Conservation (phyloP, 2,113 vertebrate genomes). For the Tretioscincus oriximinensis region DNA sequence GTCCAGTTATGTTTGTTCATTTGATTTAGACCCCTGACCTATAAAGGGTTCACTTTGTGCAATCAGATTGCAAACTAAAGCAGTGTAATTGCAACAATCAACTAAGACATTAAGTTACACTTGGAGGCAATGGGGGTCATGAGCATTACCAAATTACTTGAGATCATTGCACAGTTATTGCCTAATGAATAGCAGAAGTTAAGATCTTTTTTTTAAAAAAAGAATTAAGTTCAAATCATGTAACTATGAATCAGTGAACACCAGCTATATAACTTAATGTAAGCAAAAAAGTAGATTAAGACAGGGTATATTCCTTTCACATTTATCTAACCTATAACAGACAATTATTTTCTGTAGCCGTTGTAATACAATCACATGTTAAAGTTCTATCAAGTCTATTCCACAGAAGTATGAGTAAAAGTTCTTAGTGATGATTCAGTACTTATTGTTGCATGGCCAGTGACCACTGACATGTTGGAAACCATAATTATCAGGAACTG, state of each 20-base stretch:
- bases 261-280: rapidly evolving
- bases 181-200: neutral
- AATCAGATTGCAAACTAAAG: neutral
- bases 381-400: no score
- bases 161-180: neutral
- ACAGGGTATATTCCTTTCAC: conserved; percentile 3
- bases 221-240: neutral
- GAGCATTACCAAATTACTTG: conserved; percentile 9
- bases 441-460: neutral
- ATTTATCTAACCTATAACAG: neutral
- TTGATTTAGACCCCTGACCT: neutral
- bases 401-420: neutral
- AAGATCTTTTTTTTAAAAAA: neutral
- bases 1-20: neutral
- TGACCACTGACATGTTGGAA: no score
- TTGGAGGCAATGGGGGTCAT: neutral
- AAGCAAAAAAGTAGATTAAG: conserved; percentile 3
- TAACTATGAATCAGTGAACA: neutral
- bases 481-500: no score
- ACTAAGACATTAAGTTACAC: conserved; percentile 8
- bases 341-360: neutral
- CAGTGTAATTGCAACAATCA: neutral
- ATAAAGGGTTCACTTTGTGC: neutral
- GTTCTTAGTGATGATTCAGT: neutral
- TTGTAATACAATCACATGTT: neutral